Evolutionary conservation across 2,888 invertebrate genomes (phyloP).

Genomic region (Strigamia transsilvanica): DNA sequence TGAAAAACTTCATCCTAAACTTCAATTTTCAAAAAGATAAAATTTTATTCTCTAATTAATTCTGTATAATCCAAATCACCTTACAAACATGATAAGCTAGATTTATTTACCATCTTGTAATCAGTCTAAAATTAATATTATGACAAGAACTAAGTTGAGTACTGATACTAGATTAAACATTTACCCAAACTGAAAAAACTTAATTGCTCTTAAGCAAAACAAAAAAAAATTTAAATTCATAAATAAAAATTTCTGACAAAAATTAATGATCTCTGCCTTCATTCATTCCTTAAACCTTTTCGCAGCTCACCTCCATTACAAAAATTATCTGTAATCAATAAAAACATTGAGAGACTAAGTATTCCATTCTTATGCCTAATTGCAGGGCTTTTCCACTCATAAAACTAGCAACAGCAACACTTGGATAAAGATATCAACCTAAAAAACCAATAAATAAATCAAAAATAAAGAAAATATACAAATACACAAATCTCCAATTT

Average conservation of each 20-base stretch:
- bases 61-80: too few species aligned
- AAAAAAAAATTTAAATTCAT: not conserved
- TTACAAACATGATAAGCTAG: too few species aligned
- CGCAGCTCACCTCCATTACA: not conserved
- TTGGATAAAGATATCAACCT: not conserved
- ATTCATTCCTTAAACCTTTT: conserved; percentile 20
- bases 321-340: conserved; percentile 31
- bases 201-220: not conserved
- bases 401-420: not conserved
- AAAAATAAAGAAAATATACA: too few species aligned
- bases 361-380: not conserved
- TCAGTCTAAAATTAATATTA: not conserved
- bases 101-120: not conserved
- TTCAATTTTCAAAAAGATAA: too few species aligned
- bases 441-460: not conserved
- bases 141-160: not conserved
- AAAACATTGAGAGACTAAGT: not conserved
- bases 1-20: too few species aligned
- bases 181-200: not conserved
- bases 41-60: too few species aligned
- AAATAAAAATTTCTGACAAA: not conserved
- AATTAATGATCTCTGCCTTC: conserved; percentile 13
- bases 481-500: not conserved
- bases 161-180: not conserved
- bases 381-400: not conserved